phyloP scores from a whole-genome alignment of 2,797 vertebrate genomes.

The Tenualosa ilisha region DNA sequence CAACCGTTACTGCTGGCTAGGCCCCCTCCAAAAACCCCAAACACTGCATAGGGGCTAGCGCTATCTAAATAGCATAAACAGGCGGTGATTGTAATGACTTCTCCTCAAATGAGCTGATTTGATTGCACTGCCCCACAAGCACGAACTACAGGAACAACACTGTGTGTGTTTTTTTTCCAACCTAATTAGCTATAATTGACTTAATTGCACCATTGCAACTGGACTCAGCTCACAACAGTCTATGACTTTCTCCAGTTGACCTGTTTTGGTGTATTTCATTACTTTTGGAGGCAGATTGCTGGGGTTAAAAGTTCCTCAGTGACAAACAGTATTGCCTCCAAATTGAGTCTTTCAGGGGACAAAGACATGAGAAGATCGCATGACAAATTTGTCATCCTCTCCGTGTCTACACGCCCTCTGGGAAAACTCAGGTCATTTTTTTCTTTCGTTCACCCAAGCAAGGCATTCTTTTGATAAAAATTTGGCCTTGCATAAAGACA shows the following conservation, averaged over 20 bases:
- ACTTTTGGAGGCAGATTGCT: neutral
- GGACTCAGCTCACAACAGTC: neutral
- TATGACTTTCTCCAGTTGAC: neutral
- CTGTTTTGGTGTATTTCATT: neutral
- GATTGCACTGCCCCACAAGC: constrained; percentile 9
- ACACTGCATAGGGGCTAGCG: neutral
- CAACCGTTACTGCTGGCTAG: neutral
- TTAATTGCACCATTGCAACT: neutral
- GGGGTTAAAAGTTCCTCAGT: neutral
- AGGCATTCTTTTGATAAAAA: neutral
- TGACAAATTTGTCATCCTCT: constrained; percentile 15
- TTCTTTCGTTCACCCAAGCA: neutral
- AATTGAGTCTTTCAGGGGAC: neutral
- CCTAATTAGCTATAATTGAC: constrained; percentile 15
- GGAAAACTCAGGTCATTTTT: neutral
- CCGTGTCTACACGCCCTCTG: neutral
- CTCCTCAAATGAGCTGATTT: constrained; percentile 12
- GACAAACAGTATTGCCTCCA: neutral
- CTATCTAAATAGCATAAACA: constrained; percentile 15
- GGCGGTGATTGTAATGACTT: constrained; percentile 23
- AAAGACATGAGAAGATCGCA: neutral
- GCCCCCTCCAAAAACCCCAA: neutral
- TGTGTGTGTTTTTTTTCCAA: too few relatives aligned
- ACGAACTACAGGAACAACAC: neutral
- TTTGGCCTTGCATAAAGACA: neutral